Percentiles rank a stretch among this genome's conserved stretches.
These are phyloP conservation scores for Dreissena polymorpha DNA, from an alignment of 1,140 invertebrate species.

Conservation along the genomic window DNA sequence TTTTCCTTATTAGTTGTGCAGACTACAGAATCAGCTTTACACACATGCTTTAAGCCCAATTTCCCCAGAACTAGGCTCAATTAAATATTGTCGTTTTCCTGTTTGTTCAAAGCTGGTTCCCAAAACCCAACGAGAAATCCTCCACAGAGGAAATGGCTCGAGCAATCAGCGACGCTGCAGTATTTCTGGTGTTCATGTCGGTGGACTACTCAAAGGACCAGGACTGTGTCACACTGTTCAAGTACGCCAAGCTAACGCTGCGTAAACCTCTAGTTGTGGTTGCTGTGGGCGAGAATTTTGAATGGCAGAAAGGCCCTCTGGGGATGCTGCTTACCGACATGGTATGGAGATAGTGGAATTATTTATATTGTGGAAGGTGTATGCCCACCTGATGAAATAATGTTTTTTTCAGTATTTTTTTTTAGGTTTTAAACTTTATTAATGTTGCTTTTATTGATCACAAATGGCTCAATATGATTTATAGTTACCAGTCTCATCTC, in stretches of 20 bases:
- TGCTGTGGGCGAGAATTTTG: constrained; percentile 67
- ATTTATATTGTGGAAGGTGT: too few relatives aligned
- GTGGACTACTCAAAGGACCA: constrained; percentile 72
- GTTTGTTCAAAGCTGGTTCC: constrained; percentile 67
- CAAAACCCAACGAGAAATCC: constrained; percentile 45
- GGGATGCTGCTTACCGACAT: constrained; percentile 73
- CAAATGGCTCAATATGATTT: not conserved
- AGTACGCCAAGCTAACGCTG: constrained; percentile 73
- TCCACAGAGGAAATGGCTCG: constrained; percentile 69
- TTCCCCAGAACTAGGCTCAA: too few relatives aligned
- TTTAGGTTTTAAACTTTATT: not conserved
- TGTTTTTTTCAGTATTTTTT: not conserved
- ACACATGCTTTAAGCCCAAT: too few relatives aligned
- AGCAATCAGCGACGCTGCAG: constrained; percentile 69
- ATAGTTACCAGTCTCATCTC: too few relatives aligned
- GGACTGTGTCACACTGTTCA: constrained; percentile 73
- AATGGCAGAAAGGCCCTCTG: constrained; percentile 71
- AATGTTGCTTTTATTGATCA: not conserved
- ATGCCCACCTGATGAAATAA: too few relatives aligned
- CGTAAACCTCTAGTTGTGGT: constrained; percentile 74
- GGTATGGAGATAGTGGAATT: constrained; percentile 56
- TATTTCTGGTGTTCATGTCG: constrained; percentile 75
- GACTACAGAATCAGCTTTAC: too few relatives aligned
- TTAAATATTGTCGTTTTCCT: not conserved
- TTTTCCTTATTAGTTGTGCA: too few relatives aligned